Evolutionary conservation across 1,140 invertebrate genomes (phyloP).

Genomic region (Alviniconcha marisindica): DNA sequence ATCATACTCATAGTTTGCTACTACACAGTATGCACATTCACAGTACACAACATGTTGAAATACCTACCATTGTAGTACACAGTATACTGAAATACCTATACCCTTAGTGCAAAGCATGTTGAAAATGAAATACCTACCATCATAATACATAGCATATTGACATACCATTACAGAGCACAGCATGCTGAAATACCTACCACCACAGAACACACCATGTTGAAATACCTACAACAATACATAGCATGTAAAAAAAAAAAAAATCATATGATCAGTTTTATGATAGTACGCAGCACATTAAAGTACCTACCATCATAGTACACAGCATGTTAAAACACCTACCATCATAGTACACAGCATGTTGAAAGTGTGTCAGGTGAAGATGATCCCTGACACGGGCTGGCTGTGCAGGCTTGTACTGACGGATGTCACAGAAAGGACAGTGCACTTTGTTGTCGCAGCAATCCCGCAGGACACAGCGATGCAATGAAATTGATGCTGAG

Average conservation of each 20-base stretch:
- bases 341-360: constrained; percentile 42
- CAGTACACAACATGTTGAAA: too few relatives aligned
- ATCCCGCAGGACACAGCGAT: not conserved
- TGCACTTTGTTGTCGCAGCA: constrained; percentile 34
- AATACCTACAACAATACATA: not conserved
- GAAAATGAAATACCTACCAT: not conserved
- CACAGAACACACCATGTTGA: too few relatives aligned
- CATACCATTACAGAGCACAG: not conserved
- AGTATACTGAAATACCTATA: not conserved
- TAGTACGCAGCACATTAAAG: not conserved
- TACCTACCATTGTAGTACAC: too few relatives aligned
- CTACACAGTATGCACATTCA: too few relatives aligned
- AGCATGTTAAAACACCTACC: not conserved
- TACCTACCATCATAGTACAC: not conserved
- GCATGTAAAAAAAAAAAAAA: not conserved
- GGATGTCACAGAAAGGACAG: constrained; percentile 38
- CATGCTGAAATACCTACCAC: too few relatives aligned
- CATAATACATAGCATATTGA: not conserved
- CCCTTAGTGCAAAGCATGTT: too few relatives aligned
- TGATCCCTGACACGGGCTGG: constrained; percentile 31
- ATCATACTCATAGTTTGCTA: too few relatives aligned
- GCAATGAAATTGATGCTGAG: not conserved
- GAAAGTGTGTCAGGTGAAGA: constrained; percentile 37
- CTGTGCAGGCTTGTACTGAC: constrained; percentile 35
- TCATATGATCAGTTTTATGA: not conserved